These are phyloP conservation scores for Pungitius pungitius DNA, from an alignment of 2,113 vertebrate species.

Conservation along the genomic window DNA sequence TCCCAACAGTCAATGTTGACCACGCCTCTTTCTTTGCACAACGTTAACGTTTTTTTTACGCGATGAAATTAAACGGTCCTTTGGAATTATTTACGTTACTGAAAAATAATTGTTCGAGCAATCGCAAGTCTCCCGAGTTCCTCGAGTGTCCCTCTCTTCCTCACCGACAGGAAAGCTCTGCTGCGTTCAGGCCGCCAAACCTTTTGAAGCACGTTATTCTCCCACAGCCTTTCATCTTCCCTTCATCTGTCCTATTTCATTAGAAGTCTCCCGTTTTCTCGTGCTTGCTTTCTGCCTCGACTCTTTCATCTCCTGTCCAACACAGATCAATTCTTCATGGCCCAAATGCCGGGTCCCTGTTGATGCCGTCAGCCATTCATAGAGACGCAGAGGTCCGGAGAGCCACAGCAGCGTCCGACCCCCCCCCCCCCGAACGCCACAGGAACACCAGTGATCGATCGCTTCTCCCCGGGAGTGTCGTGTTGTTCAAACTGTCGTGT, in stretches of 20 bases:
- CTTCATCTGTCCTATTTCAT: constrained; percentile 69
- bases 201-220: constrained; percentile 24
- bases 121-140: neutral
- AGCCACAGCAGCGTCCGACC: constrained; percentile 27
- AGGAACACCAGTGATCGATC: constrained; percentile 11
- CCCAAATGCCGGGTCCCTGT: constrained; percentile 12
- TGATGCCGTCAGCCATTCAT: constrained; percentile 29
- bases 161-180: constrained; percentile 12
- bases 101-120: neutral
- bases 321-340: constrained; percentile 68
- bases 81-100: neutral
- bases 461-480: neutral
- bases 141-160: neutral
- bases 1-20: neutral
- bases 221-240: constrained; percentile 58
- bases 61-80: neutral
- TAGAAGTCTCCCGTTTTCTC: constrained; percentile 47
- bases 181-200: constrained; percentile 52
- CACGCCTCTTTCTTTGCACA: neutral
- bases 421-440: constrained; percentile 23
- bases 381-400: constrained; percentile 11
- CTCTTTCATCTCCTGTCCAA: constrained; percentile 71
- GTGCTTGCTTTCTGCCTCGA: constrained; percentile 35
- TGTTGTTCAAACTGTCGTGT: neutral
- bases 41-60: neutral